phyloP scores from a whole-genome alignment of 2,113 vertebrate genomes.

The Semnopithecus entellus region DNA sequence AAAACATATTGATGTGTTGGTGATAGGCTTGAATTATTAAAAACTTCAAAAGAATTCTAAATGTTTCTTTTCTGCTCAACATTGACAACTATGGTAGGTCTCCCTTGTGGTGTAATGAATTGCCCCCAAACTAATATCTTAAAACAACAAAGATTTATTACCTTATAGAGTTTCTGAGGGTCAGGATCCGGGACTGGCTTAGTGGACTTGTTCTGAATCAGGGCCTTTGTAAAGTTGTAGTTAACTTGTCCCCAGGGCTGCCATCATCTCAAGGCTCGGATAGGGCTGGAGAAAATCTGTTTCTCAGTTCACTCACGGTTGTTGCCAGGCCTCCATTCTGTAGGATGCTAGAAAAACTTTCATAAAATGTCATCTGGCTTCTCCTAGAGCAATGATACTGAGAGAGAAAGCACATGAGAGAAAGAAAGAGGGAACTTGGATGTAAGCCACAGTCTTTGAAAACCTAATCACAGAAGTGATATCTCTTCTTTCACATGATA shows the following conservation, averaged over 20 bases:
- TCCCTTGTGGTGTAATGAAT: neutral
- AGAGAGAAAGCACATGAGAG: neutral
- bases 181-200: neutral
- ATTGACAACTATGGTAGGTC: neutral
- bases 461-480: neutral
- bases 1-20: constrained; percentile 50
- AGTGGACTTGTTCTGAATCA: neutral
- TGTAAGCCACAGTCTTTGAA: neutral
- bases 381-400: neutral
- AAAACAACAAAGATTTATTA: neutral
- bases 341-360: neutral
- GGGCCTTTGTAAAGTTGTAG: neutral
- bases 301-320: neutral
- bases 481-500: neutral
- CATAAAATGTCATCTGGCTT: neutral
- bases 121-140: neutral
- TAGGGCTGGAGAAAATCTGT: neutral
- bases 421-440: neutral
- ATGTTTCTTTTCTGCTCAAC: constrained; percentile 77
- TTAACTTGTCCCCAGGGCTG: no score
- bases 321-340: neutral
- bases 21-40: constrained; percentile 69
- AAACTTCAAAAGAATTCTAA: constrained; percentile 40
- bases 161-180: neutral
- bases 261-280: neutral